Conservation (phyloP, 2,113 vertebrate species). For the Phalacrocorax pelagicus region DNA sequence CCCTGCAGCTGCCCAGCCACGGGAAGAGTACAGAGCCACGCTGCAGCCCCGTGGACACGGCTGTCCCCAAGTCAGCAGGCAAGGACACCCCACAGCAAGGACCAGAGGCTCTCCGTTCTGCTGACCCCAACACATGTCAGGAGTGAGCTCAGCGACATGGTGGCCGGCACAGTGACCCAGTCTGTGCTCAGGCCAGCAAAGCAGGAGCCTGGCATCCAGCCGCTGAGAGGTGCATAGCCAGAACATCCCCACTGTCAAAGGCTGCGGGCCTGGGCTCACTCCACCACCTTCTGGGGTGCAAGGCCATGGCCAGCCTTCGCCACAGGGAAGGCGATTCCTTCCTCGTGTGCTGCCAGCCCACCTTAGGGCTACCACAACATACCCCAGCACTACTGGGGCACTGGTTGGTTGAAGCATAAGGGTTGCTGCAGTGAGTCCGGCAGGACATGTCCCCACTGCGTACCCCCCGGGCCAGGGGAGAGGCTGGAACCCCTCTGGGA, state of each 20-base stretch:
- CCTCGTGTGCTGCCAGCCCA: rapidly evolving
- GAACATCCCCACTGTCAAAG: background rate
- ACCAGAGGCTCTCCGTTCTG: background rate
- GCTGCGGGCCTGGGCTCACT: background rate
- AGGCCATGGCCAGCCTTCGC: background rate
- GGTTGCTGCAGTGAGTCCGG: background rate
- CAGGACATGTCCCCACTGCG: background rate
- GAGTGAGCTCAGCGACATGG: rapidly evolving
- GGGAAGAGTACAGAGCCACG: rapidly evolving
- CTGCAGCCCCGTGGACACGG: rapidly evolving
- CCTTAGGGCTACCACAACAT: background rate
- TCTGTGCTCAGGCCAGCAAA: background rate
- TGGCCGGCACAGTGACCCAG: background rate
- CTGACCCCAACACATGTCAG: background rate
- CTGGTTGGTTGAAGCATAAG: background rate
- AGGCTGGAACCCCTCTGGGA: background rate
- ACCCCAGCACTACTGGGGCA: background rate
- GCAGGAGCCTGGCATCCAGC: background rate
- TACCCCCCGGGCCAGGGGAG: no score
- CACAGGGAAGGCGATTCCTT: background rate
- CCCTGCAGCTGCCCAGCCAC: background rate
- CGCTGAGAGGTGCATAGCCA: rapidly evolving
- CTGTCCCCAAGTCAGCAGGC: background rate
- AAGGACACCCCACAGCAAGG: no score
- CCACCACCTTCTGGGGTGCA: background rate